Evolutionary conservation across 2,113 vertebrate genomes (phyloP), one percentile per base, ranked within the genome.

Genomic region (Procavia capensis): DNA sequence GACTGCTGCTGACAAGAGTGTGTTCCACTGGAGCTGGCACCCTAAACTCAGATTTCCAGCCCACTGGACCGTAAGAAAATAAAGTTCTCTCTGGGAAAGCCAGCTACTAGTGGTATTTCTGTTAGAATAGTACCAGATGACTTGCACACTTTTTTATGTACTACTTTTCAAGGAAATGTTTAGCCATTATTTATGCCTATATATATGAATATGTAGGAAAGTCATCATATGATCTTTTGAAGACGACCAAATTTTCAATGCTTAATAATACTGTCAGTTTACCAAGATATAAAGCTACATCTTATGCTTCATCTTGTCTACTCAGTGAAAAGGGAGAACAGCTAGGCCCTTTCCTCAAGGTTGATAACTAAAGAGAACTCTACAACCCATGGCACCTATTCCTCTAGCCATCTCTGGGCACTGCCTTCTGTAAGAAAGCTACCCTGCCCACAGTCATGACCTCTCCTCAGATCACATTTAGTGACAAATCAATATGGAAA

Each of bases 91-190:
- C n/a, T n/a, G n/a, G n/a, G n/a, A n/a, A n/a, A n/a, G n/a, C n/a
- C n/a, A n/a, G n/a, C n/a, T n/a, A n/a, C n/a, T n/a, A n/a, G n/a
- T n/a, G n/a, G n/a, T n/a, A n/a, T n/a, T n/a, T n/a, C n/a, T n/a
- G n/a, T n/a, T n/a, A n/a, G n/a, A n/a, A n/a, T n/a, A n/a, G n/a
- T n/a, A n/a, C n/a, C n/a, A n/a, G n/a, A n/a, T n/a, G n/a, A n/a
- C n/a, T n/a, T n/a, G n/a, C n/a, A n/a, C n/a, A n/a, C n/a, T n/a
- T n/a, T 34, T 74, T 80, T 66, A 45, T 6, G 80, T 80, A 54
- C n/a, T 82, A 81, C 13, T 72, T 92, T 70, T 50, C 34, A 61
- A 87, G 22, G 75, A 89, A 90, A 80, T 54, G 31, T 75, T 86
- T 25, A 47, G 84, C 1, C 5, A 85, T 76, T 81, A 36, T 88